Conservation (phyloP, 2,113 vertebrate species). For the Fulmarus glacialis region DNA sequence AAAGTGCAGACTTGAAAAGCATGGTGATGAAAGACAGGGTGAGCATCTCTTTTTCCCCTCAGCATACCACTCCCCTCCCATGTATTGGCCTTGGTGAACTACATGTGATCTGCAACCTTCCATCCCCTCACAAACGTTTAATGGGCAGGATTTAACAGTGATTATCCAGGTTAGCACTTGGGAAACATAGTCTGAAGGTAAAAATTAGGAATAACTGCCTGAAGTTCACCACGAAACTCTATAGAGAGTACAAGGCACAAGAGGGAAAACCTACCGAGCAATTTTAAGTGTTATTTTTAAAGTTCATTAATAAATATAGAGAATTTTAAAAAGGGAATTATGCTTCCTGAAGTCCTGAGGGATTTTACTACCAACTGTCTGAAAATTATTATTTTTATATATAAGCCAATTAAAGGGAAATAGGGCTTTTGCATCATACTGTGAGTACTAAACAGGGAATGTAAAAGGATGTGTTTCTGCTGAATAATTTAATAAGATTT, state of each 20-base stretch:
- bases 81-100: neutral
- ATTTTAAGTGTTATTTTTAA: slow-evolving; percentile 58
- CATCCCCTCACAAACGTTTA: neutral
- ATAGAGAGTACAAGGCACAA: slow-evolving; percentile 28
- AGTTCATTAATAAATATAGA: slow-evolving; percentile 67
- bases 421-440: slow-evolving; percentile 43
- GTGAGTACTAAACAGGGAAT: slow-evolving; percentile 52
- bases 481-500: slow-evolving; percentile 60
- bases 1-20: neutral
- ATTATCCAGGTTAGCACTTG: slow-evolving; percentile 26
- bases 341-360: slow-evolving; percentile 53
- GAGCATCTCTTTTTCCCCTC: neutral
- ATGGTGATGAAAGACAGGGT: neutral
- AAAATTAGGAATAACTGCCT: slow-evolving; percentile 34
- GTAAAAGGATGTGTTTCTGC: slow-evolving; percentile 45
- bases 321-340: slow-evolving; percentile 69
- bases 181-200: slow-evolving; percentile 4
- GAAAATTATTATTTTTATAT: slow-evolving; percentile 70
- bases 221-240: slow-evolving; percentile 11
- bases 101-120: neutral
- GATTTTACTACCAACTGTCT: slow-evolving; percentile 61
- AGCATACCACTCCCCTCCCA: neutral
- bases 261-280: slow-evolving; percentile 8
- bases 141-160: slow-evolving; percentile 1
- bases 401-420: slow-evolving; percentile 69